phyloP scores from a whole-genome alignment of 2,113 vertebrate species.

The Eretmochelys imbricata region DNA sequence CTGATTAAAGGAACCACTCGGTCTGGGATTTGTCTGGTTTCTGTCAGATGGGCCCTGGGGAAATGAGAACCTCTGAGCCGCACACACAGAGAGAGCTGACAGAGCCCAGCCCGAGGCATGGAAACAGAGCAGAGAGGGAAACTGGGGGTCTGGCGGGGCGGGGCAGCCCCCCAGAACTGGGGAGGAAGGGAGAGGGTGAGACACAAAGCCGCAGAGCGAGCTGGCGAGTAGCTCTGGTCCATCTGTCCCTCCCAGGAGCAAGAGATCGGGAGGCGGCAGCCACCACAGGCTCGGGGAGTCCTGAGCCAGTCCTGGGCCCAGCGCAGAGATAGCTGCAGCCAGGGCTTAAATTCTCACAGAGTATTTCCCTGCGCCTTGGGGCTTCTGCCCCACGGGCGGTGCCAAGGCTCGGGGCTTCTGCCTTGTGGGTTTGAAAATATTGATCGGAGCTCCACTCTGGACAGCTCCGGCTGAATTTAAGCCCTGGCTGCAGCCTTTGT shows the following conservation, averaged over 20 bases:
- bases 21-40: not conserved
- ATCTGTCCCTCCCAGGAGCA: not conserved
- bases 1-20: not conserved
- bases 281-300: too few species aligned
- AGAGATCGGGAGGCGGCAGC: not conserved
- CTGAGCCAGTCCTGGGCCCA: not conserved
- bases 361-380: too few species aligned
- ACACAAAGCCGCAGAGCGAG: conserved; percentile 34
- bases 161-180: conserved; percentile 44
- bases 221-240: too few species aligned
- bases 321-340: not conserved
- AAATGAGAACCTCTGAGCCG: not conserved
- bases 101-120: too few species aligned
- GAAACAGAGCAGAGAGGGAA: not conserved
- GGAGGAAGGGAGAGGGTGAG: conserved; percentile 76
- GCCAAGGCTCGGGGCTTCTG: too few species aligned
- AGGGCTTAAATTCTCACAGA: too few species aligned
- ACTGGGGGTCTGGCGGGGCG: not conserved
- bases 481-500: not conserved
- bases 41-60: not conserved
- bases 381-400: too few species aligned
- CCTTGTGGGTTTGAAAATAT: too few species aligned
- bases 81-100: not conserved
- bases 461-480: too few species aligned
- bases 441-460: too few species aligned